Percentiles rank a stretch among this genome's conserved stretches.
phyloP scores from a whole-genome alignment of 2,888 invertebrate genomes.

The Nephrocerus scutellatus region DNA sequence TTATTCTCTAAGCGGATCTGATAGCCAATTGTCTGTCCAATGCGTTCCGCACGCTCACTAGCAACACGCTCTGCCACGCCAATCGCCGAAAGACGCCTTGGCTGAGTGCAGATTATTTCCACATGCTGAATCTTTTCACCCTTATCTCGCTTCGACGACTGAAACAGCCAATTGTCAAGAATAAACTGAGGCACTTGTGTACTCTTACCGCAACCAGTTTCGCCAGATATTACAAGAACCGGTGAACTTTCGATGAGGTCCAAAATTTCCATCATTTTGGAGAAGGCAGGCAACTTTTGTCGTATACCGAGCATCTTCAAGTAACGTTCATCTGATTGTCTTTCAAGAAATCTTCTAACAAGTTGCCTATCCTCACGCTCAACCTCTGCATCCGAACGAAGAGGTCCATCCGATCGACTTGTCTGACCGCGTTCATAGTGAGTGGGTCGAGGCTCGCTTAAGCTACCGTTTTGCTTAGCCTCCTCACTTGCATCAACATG shows the following conservation, averaged over 20 bases:
- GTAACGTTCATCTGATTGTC: constrained; percentile 57
- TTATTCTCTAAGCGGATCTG: constrained; percentile 75
- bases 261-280: constrained; percentile 61
- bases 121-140: constrained; percentile 55
- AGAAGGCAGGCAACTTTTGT: constrained; percentile 66
- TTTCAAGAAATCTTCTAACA: constrained; percentile 56
- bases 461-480: constrained; percentile 31
- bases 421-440: constrained; percentile 60
- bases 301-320: constrained; percentile 59
- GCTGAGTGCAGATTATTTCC: constrained; percentile 88
- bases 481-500: constrained; percentile 48
- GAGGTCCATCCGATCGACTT: constrained; percentile 51
- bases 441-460: constrained; percentile 49
- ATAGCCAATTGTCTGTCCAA: constrained; percentile 52
- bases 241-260: constrained; percentile 56
- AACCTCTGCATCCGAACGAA: constrained; percentile 51
- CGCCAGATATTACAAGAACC: constrained; percentile 65
- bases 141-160: constrained; percentile 46
- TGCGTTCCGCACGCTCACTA: constrained; percentile 71
- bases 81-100: constrained; percentile 83
- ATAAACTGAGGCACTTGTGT: constrained; percentile 93
- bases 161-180: constrained; percentile 73
- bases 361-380: constrained; percentile 58
- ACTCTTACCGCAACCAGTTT: constrained; percentile 79
- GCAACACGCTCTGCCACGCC: constrained; percentile 89